A percentile compares a stretch with the other conserved stretches of the same genome.
These are phyloP conservation scores for Lucifuga dentata DNA, from an alignment of 2,113 vertebrate genomes.

Conservation along the genomic window DNA sequence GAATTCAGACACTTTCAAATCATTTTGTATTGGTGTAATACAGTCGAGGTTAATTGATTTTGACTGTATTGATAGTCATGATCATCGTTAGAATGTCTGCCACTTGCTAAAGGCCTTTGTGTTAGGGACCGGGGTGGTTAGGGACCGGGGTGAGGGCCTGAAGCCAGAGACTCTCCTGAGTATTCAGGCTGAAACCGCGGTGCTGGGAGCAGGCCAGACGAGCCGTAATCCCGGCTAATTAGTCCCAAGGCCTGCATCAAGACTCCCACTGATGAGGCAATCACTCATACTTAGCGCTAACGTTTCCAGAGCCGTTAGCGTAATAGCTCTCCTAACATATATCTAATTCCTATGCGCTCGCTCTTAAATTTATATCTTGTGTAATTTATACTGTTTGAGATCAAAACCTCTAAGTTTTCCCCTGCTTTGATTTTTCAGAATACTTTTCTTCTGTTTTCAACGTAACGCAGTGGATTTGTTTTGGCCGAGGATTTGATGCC, in stretches of 20 bases:
- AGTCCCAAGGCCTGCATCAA: slow-evolving; percentile 74
- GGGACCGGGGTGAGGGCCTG: slow-evolving; percentile 42
- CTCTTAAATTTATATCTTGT: slow-evolving; percentile 64
- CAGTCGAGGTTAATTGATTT: slow-evolving; percentile 48
- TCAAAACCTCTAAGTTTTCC: slow-evolving; percentile 23
- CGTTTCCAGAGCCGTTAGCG: slow-evolving; percentile 58
- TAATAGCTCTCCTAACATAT: slow-evolving; percentile 71
- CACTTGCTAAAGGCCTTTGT: slow-evolving; percentile 55
- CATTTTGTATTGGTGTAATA: slow-evolving; percentile 50
- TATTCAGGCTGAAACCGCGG: slow-evolving; percentile 73
- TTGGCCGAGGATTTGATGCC: slow-evolving; percentile 45
- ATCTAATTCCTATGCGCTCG: slow-evolving; percentile 46
- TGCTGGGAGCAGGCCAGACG: slow-evolving; percentile 69
- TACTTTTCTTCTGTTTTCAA: slow-evolving; percentile 29
- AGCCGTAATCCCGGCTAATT: slow-evolving; percentile 81
- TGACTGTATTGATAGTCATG: slow-evolving; percentile 45
- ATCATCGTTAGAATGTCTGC: slow-evolving; percentile 53
- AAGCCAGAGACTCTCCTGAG: slow-evolving; percentile 69
- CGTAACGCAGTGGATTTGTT: slow-evolving; percentile 44
- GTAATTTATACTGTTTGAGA: slow-evolving; percentile 57
- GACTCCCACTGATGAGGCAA: slow-evolving; percentile 61
- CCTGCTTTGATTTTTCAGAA: slow-evolving; percentile 1
- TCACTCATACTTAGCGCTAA: slow-evolving; percentile 67
- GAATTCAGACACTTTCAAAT: too few relatives aligned
- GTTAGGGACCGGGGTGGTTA: slow-evolving; percentile 55